These are phyloP conservation scores for Keiferia lycopersicella DNA, from an alignment of 2,888 invertebrate genomes.

Conservation along the genomic window DNA sequence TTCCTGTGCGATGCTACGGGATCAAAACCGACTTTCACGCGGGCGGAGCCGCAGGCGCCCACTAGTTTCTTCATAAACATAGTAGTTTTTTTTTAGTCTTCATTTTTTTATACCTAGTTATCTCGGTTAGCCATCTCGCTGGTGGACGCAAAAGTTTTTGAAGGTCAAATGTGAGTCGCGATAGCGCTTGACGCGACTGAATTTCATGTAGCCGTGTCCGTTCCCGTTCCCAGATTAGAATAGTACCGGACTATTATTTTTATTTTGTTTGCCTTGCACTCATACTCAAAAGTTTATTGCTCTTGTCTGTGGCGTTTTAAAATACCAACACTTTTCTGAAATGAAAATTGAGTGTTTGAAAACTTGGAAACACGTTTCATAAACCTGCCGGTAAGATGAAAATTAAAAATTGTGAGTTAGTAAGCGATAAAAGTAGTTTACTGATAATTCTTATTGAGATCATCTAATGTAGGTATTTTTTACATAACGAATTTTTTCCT, in stretches of 20 bases:
- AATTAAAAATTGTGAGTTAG: no score
- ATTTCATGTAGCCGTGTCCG: not conserved
- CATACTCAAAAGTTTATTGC: slow-evolving; percentile 33
- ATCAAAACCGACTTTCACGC: no score
- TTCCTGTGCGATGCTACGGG: no score
- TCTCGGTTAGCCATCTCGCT: not conserved
- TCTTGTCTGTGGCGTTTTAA: slow-evolving; percentile 29
- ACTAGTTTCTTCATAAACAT: no score
- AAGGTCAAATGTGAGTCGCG: slow-evolving; percentile 21
- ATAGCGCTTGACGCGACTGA: not conserved
- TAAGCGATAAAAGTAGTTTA: no score
- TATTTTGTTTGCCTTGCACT: slow-evolving; percentile 26
- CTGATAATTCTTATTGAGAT: no score
- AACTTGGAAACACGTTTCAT: not conserved
- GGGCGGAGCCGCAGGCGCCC: no score
- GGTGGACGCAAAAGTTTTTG: not conserved
- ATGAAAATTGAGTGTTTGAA: not conserved
- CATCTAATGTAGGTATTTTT: no score
- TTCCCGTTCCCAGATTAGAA: slow-evolving; percentile 15
- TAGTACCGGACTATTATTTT: not conserved
- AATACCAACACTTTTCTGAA: slow-evolving; percentile 21
- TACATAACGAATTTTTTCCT: no score
- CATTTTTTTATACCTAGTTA: no score
- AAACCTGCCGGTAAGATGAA: no score
- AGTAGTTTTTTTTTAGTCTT: no score